Percentiles rank a stretch among this genome's conserved stretches.
Conservation (phyloP, 1,140 invertebrate genomes). For the Pogonus chalceus region DNA sequence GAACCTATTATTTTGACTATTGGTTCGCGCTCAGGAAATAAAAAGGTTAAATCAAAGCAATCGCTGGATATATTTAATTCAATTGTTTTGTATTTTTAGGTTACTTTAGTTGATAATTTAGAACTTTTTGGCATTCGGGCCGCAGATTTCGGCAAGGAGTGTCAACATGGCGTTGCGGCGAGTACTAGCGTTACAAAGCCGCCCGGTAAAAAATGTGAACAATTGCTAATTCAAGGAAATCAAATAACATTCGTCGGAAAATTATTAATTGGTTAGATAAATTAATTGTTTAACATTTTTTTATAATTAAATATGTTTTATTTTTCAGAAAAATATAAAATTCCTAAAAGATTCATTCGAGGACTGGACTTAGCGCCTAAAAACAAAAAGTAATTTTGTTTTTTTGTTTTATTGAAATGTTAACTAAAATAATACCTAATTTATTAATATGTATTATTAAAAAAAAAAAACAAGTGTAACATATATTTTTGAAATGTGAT, state of each 20-base stretch:
- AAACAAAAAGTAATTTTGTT: slow-evolving; percentile 43
- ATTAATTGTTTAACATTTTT: slow-evolving; percentile 6
- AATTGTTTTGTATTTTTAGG: slow-evolving; percentile 38
- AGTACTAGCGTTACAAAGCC: slow-evolving; percentile 70
- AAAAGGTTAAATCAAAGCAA: slow-evolving; percentile 55
- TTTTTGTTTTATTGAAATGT: no score
- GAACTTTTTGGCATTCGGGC: slow-evolving; percentile 75
- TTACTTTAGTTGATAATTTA: slow-evolving; percentile 79
- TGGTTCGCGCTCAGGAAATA: slow-evolving; percentile 70
- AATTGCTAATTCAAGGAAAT: slow-evolving; percentile 84
- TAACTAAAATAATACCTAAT: no score
- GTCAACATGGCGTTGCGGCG: slow-evolving; percentile 75
- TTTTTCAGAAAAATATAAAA: slow-evolving; percentile 49
- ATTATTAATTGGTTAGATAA: slow-evolving; percentile 50
- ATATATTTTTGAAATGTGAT: no score
- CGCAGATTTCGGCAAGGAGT: slow-evolving; percentile 66
- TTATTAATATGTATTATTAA: no score
- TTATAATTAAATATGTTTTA: slow-evolving; percentile 14
- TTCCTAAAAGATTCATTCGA: slow-evolving; percentile 52
- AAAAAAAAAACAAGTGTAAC: no score
- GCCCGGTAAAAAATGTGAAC: slow-evolving; percentile 61
- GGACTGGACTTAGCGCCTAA: slow-evolving; percentile 56
- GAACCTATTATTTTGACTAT: slow-evolving; percentile 71
- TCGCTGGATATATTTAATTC: slow-evolving; percentile 6
- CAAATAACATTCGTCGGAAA: slow-evolving; percentile 71